Evolutionary conservation across 2,797 vertebrate genomes (phyloP), one percentile per base, ranked within the genome.

Genomic region (Cossypha polioptera): DNA sequence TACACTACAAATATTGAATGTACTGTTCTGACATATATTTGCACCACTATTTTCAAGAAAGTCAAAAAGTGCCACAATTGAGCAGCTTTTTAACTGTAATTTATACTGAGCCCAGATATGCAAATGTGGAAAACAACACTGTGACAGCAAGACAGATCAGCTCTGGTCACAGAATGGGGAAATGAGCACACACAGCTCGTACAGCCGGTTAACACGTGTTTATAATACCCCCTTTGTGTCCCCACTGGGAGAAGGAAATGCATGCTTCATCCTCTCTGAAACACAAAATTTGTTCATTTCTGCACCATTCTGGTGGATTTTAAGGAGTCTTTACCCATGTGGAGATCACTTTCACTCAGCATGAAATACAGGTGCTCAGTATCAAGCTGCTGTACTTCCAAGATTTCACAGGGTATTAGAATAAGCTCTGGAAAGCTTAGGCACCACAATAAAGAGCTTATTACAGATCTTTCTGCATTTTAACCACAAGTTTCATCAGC

Each of bases 211-310:
- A 89, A 83, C 77, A 89, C 36, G 54, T 88, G 84, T 79, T 93
- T 81, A 90, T 50, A 95, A 88, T 83, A 29, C 51, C 50, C n/a
- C 20, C 69, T 93, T 92, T 96, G 92, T 90, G 33, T 54, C 9
- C 25, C 16, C n/a, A 62, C 22, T 45, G 28, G 38, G 40, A 87
- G 31, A 88, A 69, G 81, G 40, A 91, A 92, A 91, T 42, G 25
- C 62, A 47, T 16, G 75, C 59, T 86, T 90, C 67, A 80, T 71
- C 9, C 47, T 67, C 54, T 51, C 59, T 69, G 31, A 89, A 88
- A 76, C 19, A 76, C 5, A 53, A 51, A 47, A 77, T 77, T 22
- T 47, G 26, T 79, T 87, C 73, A 55, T 73, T 95, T 88, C 50
- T 57, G 33, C 19, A 86, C 47, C 13, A 35, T 68, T 78, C 53